Conservation (phyloP, 2,113 vertebrate species). For the Tor tambroides region DNA sequence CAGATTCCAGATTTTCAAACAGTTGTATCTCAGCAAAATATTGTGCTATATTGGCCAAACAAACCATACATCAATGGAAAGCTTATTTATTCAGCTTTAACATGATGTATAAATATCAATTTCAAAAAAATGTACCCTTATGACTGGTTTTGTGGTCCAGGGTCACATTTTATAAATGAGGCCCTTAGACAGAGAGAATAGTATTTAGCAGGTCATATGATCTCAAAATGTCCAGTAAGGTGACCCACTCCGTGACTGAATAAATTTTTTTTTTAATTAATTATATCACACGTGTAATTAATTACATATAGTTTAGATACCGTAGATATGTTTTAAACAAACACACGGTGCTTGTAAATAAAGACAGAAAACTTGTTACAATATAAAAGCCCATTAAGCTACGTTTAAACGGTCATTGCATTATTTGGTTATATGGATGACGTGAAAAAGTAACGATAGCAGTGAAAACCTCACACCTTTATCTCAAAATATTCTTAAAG, state of each 20-base stretch:
- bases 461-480: background rate
- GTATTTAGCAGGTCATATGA: background rate
- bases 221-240: background rate
- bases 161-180: no score
- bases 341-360: background rate
- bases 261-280: no score
- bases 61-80: no score
- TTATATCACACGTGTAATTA: no score
- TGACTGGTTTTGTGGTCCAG: no score
- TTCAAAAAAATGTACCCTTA: no score
- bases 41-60: no score
- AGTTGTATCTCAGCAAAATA: no score
- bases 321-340: background rate
- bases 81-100: no score
- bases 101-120: no score
- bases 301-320: background rate
- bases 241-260: no score
- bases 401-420: background rate
- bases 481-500: background rate
- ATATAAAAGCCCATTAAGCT: background rate
- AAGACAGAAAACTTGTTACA: background rate
- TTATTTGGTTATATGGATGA: background rate
- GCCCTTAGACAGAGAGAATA: background rate
- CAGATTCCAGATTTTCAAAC: no score
- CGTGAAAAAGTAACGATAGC: background rate